Conservation (phyloP, 1,140 invertebrate genomes). For the Hetaerina americana region DNA sequence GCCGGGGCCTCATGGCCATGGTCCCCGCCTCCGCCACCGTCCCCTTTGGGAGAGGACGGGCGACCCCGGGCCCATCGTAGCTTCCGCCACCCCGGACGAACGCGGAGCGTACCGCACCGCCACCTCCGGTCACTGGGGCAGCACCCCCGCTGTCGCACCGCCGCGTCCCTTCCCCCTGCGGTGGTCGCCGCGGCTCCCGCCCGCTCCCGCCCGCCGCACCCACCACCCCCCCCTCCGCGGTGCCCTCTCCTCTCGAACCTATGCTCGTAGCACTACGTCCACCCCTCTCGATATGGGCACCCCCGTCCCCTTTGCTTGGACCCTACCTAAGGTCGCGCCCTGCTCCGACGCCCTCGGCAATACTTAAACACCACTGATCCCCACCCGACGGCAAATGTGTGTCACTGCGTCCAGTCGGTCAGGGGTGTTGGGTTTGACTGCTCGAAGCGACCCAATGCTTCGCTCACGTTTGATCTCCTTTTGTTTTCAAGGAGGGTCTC, state of each 20-base stretch:
- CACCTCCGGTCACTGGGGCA: not conserved
- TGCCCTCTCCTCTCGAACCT: not conserved
- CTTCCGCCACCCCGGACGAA: not conserved
- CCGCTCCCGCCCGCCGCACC: not conserved
- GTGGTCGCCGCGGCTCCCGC: not conserved
- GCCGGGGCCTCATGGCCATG: not conserved
- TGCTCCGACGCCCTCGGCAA: no score
- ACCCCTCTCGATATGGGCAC: no score
- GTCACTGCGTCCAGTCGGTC: no score
- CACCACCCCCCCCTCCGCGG: not conserved
- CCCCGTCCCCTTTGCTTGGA: no score
- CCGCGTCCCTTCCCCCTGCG: not conserved
- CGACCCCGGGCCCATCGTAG: not conserved
- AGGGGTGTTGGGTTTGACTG: no score
- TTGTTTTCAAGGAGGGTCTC: no score
- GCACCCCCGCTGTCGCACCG: no score
- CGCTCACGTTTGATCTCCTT: no score
- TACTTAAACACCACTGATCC: no score
- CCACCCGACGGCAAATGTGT: no score
- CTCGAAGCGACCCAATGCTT: no score
- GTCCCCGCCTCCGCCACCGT: not conserved
- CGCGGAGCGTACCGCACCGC: not conserved
- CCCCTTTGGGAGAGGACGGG: not conserved
- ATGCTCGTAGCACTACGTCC: not conserved
- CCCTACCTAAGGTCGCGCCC: no score